A percentile compares a stretch with the other conserved stretches of the same genome.
These are phyloP conservation scores for Uropsilus gracilis DNA, from an alignment of 2,113 vertebrate genomes.

Conservation along the genomic window DNA sequence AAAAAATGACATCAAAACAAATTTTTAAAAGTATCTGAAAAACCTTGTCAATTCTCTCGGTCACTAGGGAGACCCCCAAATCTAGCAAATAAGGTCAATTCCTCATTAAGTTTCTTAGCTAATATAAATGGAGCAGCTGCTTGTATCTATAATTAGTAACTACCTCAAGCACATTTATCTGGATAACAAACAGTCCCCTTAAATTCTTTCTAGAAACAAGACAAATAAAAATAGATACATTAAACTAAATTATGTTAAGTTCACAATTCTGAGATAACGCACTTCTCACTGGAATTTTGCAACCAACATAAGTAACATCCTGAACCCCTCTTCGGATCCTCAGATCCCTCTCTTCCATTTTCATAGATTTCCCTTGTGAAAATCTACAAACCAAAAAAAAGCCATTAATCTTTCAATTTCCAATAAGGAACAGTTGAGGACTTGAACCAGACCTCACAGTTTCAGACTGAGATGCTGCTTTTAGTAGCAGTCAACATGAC, in stretches of 20 bases:
- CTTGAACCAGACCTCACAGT: neutral
- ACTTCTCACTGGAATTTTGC: neutral
- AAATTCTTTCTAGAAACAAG: conserved; percentile 3
- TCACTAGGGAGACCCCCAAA: neutral
- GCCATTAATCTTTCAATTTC: neutral
- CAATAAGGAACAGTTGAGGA: neutral
- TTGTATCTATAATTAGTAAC: neutral
- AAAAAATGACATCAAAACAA: conserved; percentile 36
- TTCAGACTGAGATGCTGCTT: neutral
- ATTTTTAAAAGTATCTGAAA: conserved; percentile 42
- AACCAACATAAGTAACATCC: neutral
- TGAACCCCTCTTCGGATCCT: no score
- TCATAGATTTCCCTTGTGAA: neutral
- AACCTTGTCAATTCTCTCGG: conserved; percentile 51
- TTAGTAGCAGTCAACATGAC: neutral
- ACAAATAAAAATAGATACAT: neutral
- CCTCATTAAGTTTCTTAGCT: neutral
- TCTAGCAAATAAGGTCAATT: neutral
- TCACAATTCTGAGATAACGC: neutral
- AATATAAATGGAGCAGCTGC: neutral
- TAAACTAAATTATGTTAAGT: neutral
- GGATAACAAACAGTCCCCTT: neutral
- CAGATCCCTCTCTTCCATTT: neutral
- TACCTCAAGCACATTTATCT: neutral
- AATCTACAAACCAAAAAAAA: neutral